A percentile compares a stretch with the other conserved stretches of the same genome.
Conservation (phyloP, 2,797 vertebrate genomes). For the Parotocinclus haroldoi region DNA sequence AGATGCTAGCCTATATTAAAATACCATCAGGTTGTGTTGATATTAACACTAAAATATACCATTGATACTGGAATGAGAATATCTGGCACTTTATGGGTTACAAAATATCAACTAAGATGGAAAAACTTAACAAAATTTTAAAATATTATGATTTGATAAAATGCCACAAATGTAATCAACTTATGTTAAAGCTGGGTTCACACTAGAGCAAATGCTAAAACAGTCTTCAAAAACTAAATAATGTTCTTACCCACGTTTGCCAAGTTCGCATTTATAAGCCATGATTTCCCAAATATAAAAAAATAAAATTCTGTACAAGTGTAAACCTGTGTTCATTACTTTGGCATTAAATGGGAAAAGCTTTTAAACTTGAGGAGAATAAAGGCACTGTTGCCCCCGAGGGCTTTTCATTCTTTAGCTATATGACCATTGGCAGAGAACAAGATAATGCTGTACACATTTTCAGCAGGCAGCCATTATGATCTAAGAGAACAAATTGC, state of each 20-base stretch:
- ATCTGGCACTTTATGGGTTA: no score
- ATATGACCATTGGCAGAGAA: conserved; percentile 60
- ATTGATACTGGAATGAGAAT: no score
- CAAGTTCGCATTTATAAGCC: conserved; percentile 34
- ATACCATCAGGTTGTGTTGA: no score
- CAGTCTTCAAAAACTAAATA: background rate
- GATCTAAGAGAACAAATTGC: conserved; percentile 19
- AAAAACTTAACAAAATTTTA: no score
- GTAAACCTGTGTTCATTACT: conserved; percentile 61
- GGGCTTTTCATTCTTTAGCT: conserved; percentile 47
- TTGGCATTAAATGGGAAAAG: conserved; percentile 37
- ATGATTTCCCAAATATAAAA: conserved; percentile 25
- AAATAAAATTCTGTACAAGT: conserved; percentile 59
- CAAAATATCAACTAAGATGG: no score
- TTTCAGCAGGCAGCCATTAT: conserved; percentile 38
- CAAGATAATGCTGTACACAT: conserved; percentile 50
- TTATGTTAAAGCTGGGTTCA: conserved; percentile 28
- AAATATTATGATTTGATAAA: no score
- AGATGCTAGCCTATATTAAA: no score
- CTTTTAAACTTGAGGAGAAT: conserved; percentile 23
- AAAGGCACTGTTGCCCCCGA: conserved; percentile 63
- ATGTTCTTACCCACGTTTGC: background rate
- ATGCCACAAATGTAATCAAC: no score
- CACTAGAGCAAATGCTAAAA: conserved; percentile 20
- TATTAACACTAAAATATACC: no score